Conservation (phyloP, 2,113 vertebrate genomes). For the Macheiramphus alcinus region DNA sequence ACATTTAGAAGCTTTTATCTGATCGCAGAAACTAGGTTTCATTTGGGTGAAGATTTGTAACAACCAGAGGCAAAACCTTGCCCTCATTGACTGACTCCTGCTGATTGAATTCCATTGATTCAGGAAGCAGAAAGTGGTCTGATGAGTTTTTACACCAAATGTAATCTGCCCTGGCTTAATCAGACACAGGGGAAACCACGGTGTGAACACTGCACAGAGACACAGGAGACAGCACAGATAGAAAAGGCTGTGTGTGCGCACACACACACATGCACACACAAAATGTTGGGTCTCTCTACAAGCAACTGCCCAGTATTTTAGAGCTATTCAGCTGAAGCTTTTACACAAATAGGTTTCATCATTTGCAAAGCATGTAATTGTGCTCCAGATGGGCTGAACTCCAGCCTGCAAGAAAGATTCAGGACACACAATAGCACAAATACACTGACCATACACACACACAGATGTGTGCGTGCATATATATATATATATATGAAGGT, state of each 20-base stretch:
- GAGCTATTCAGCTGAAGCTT: neutral
- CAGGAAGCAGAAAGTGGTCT: neutral
- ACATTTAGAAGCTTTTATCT: neutral
- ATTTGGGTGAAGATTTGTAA: neutral
- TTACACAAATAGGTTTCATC: neutral
- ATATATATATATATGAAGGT: rapidly evolving
- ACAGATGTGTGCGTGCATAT: rapidly evolving
- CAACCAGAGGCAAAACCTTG: neutral
- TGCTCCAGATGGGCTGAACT: neutral
- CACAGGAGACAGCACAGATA: neutral
- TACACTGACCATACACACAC: neutral
- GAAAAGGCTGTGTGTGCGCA: neutral
- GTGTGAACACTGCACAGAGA: neutral
- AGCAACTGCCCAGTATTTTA: neutral
- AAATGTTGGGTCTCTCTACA: neutral
- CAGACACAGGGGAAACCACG: neutral
- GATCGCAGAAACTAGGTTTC: neutral
- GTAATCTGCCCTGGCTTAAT: neutral
- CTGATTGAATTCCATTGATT: neutral
- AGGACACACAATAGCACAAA: neutral
- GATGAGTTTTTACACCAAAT: neutral
- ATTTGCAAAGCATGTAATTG: neutral
- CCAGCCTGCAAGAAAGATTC: neutral
- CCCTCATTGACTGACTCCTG: neutral
- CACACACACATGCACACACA: neutral